These are phyloP conservation scores for Campoletis sonorensis DNA, from an alignment of 1,140 invertebrate species.

Conservation along the genomic window DNA sequence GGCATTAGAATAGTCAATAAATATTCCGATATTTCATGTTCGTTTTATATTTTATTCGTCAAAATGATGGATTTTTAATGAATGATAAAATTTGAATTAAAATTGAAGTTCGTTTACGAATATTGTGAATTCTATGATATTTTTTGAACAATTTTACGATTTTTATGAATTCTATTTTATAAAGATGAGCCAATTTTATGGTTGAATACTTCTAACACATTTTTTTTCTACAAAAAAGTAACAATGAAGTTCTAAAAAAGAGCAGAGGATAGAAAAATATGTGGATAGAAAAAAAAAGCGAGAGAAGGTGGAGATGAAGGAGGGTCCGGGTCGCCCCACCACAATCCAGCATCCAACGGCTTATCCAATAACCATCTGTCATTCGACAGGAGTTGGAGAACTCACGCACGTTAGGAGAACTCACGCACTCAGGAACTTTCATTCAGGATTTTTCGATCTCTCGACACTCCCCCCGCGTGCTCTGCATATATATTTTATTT, in stretches of 20 bases:
- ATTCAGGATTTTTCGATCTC: conserved; percentile 57
- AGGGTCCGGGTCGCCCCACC: conserved; percentile 60
- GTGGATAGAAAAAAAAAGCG: conserved; percentile 50
- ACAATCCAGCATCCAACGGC: conserved; percentile 50
- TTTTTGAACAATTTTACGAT: too few species aligned
- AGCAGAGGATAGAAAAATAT: conserved; percentile 52
- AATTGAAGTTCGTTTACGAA: too few species aligned
- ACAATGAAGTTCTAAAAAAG: conserved; percentile 13
- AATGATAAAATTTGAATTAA: too few species aligned
- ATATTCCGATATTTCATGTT: too few species aligned
- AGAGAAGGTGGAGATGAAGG: conserved; percentile 59
- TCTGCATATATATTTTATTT: neutral
- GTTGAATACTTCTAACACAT: too few species aligned
- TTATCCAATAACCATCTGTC: conserved; percentile 64
- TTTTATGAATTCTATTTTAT: too few species aligned
- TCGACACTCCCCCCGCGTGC: conserved; percentile 23
- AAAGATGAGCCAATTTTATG: too few species aligned
- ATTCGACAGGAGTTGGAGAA: conserved; percentile 49
- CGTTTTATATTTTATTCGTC: too few species aligned
- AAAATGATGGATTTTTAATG: too few species aligned
- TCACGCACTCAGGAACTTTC: conserved; percentile 40
- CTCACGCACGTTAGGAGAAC: neutral
- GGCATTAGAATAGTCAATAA: too few species aligned
- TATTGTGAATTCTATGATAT: too few species aligned
- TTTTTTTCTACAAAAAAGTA: neutral